Percentiles rank a stretch among this genome's conserved stretches.
phyloP scores from a whole-genome alignment of 2,113 vertebrate species.

The Cyanoderma ruficeps region DNA sequence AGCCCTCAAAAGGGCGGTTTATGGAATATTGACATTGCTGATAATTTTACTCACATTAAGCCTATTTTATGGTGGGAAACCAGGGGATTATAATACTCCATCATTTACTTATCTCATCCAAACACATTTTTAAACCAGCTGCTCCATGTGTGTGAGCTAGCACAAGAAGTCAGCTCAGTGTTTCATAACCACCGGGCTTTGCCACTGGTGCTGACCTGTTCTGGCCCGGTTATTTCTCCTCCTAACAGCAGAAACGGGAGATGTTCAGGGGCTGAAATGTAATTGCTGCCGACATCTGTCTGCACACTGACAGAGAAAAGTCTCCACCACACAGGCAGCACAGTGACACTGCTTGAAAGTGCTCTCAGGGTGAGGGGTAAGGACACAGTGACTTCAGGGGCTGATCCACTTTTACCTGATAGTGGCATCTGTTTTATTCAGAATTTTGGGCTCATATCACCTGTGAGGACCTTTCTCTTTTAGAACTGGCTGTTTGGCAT shows the following conservation, averaged over 20 bases:
- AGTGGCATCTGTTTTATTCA: accelerated
- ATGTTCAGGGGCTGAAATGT: background rate
- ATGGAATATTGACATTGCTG: background rate
- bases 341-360: background rate
- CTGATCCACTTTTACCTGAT: background rate
- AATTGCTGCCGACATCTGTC: background rate
- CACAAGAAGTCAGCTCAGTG: background rate
- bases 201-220: background rate
- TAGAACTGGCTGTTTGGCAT: background rate
- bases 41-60: background rate
- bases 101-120: background rate
- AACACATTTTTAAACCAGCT: background rate
- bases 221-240: background rate
- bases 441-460: accelerated
- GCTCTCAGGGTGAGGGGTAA: background rate
- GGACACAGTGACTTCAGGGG: background rate
- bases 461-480: background rate
- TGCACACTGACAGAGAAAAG: background rate
- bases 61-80: background rate
- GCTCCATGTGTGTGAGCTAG: background rate
- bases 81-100: background rate
- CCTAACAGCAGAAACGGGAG: background rate
- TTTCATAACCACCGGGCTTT: background rate
- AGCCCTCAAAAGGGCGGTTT: background rate
- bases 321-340: background rate